Evolutionary conservation across 2,888 invertebrate species (phyloP), one percentile per base, ranked within the genome.

Genomic region (Liodrosophila aerea): DNA sequence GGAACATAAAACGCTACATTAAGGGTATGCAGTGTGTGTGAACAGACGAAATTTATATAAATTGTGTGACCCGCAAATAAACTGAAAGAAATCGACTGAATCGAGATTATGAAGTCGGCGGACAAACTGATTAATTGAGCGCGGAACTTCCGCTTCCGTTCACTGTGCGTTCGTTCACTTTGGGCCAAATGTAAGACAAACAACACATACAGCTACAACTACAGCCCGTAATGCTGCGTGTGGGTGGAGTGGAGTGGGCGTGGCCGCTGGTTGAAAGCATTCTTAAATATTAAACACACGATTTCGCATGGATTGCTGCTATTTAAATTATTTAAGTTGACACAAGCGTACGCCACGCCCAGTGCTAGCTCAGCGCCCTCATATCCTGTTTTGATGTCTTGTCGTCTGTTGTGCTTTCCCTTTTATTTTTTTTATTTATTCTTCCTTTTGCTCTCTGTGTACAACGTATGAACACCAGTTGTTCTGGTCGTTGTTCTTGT

Each of bases 241-340:
- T n/a, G 36, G 37, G 22, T 5, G 47, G 18, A 15, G 33, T 29
- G 39, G 37, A 16, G 37, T 16, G 41, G 51, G 41, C 22, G 37
- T 41, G 45, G 29, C n/a, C 2, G 36, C 7, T 22, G 36, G 27
- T 22, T 30, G 47, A 34, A 46, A 57, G 63, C 60, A 62, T 70
- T 53, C 57, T 74, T 44, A 82, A 70, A 84, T 73, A 77, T 84
- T 77, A 75, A 80, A 64, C 67, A 70, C 66, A 61, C 51, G 62
- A 61, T 61, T 64, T 84, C 65, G 64, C 81, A 45, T 64, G 65
- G 60, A 11, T 49, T 70, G 81, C 66, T 64, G 64, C 51, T 71
- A 78, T 78, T 82, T 81, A 82, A 81, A 82, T 82, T 67, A 78
- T 82, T 85, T 85, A 80, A 85, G 82, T 82, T 85, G 75, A 77